Percentiles rank a stretch among this genome's conserved stretches.
phyloP scores from a whole-genome alignment of 2,113 vertebrate genomes.

The Paradoxurus hermaphroditus region DNA sequence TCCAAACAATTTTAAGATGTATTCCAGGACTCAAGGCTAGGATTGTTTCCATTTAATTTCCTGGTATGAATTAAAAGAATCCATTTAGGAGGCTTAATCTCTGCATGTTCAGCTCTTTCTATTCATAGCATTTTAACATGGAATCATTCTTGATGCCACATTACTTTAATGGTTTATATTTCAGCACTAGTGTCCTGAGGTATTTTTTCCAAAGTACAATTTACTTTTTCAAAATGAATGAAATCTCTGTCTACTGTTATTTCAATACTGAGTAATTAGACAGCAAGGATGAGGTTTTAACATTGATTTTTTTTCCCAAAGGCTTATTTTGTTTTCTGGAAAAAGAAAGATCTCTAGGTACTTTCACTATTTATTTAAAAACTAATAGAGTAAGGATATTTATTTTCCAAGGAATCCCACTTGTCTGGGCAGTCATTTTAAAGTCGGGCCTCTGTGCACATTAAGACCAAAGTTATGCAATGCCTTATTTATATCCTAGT shows the following conservation, averaged over 20 bases:
- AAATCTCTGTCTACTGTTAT: slow-evolving; percentile 33
- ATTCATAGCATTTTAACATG: slow-evolving; percentile 22
- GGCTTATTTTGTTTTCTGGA: not conserved
- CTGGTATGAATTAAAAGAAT: slow-evolving; percentile 30
- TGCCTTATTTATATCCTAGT: slow-evolving; percentile 55
- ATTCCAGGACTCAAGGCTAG: slow-evolving; percentile 15
- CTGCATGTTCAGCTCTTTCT: slow-evolving; percentile 37
- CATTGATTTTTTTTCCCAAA: not conserved
- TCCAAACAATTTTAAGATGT: slow-evolving; percentile 3
- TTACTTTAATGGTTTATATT: slow-evolving; percentile 51
- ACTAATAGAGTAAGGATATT: slow-evolving; percentile 27
- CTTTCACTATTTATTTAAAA: slow-evolving; percentile 5
- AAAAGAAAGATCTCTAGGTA: not conserved
- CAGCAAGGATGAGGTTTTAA: slow-evolving; percentile 9
- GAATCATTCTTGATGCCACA: slow-evolving; percentile 29
- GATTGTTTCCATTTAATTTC: slow-evolving; percentile 47
- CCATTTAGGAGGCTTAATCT: slow-evolving; percentile 47
- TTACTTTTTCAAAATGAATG: slow-evolving; percentile 59
- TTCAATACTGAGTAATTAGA: slow-evolving; percentile 28
- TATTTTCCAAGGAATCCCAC: slow-evolving; percentile 49
- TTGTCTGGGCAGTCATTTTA: slow-evolving; percentile 23
- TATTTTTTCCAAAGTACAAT: not conserved
- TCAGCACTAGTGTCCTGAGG: not conserved
- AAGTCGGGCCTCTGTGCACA: not conserved
- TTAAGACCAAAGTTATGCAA: slow-evolving; percentile 37